Conservation (phyloP, 2,113 vertebrate genomes). For the Eulemur macaco region DNA sequence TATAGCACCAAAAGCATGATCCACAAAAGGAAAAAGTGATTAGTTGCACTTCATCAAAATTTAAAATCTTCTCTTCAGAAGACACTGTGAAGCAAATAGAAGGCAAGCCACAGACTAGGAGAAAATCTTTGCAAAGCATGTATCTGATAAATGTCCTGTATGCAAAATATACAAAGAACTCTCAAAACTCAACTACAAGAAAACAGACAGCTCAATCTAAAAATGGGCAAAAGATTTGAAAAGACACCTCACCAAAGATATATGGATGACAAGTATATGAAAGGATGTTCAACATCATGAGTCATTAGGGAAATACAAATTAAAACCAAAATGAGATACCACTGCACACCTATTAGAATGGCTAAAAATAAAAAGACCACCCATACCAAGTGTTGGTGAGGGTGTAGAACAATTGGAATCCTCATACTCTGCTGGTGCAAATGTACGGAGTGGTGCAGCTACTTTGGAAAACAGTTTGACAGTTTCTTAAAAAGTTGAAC, state of each 20-base stretch:
- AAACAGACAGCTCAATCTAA: neutral
- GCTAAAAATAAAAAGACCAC: neutral
- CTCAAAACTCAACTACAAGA: slow-evolving; percentile 17
- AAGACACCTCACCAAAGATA: neutral
- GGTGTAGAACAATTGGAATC: neutral
- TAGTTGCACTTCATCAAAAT: neutral
- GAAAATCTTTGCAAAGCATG: slow-evolving; percentile 12
- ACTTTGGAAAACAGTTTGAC: slow-evolving; percentile 20
- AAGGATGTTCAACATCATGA: neutral
- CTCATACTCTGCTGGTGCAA: neutral
- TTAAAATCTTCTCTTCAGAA: slow-evolving; percentile 18
- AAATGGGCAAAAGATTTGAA: slow-evolving; percentile 32
- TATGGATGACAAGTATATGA: neutral
- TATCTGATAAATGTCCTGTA: slow-evolving; percentile 1
- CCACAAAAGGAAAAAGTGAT: slow-evolving; percentile 23
- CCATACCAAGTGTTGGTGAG: neutral
- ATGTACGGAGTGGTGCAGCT: neutral
- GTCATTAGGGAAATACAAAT: slow-evolving; percentile 8
- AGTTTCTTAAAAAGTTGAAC: slow-evolving; percentile 38
- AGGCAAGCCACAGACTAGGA: neutral
- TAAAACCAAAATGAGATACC: slow-evolving; percentile 3
- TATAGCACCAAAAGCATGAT: slow-evolving; percentile 8
- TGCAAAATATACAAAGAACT: neutral
- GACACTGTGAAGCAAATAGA: slow-evolving; percentile 18
- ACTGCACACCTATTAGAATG: neutral